Conservation (phyloP, 2,113 vertebrate species). For the Pantherophis guttatus region DNA sequence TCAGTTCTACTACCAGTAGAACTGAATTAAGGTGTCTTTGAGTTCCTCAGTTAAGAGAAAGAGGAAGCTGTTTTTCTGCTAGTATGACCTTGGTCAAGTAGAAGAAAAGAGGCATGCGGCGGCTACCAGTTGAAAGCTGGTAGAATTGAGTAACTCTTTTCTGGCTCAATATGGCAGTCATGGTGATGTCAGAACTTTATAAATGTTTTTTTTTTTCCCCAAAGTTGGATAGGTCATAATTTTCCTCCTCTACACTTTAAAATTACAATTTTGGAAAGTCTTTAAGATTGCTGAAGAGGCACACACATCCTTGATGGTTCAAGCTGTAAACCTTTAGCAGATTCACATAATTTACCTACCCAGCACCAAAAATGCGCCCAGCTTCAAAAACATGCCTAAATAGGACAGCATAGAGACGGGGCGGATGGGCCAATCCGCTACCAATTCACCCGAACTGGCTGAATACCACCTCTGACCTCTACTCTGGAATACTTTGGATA, state of each 20-base stretch:
- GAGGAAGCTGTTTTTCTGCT: background rate
- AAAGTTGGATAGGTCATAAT: background rate
- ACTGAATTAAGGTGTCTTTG: background rate
- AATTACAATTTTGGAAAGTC: background rate
- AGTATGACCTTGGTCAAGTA: background rate
- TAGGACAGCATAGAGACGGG: too few relatives aligned
- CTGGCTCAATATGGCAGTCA: background rate
- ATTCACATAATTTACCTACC: too few relatives aligned
- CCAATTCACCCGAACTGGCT: too few relatives aligned
- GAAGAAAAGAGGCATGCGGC: background rate
- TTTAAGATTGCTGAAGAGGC: background rate
- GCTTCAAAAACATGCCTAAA: too few relatives aligned
- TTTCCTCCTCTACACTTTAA: background rate
- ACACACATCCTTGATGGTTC: background rate
- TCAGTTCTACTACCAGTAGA: background rate
- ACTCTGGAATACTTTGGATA: background rate
- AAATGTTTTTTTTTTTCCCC: background rate
- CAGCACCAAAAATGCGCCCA: too few relatives aligned
- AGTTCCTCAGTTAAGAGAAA: background rate
- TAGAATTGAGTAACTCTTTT: background rate
- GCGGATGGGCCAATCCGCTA: too few relatives aligned
- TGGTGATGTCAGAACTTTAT: background rate
- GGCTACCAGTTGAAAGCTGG: background rate
- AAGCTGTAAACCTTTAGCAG: background rate
- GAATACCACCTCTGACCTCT: background rate